These are phyloP conservation scores for Phalanger gymnotis DNA, from an alignment of 2,797 vertebrate species.

Conservation along the genomic window DNA sequence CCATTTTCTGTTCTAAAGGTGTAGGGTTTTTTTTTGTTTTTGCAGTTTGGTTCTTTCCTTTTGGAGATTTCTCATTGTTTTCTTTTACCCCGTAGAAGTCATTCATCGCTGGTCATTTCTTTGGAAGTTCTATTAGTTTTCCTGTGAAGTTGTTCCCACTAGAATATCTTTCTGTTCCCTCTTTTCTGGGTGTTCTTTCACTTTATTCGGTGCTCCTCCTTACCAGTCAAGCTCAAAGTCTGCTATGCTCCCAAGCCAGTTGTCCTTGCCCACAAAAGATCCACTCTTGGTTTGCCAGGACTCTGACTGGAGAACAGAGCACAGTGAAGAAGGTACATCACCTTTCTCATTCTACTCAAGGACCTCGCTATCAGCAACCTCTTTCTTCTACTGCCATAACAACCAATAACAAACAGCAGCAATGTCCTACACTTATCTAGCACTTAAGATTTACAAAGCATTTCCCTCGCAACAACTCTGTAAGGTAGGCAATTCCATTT, in stretches of 20 bases:
- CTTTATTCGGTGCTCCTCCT: neutral
- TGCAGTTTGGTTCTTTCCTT: neutral
- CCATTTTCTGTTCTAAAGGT: neutral
- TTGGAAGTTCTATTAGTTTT: neutral
- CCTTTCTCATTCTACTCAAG: slow-evolving; percentile 23
- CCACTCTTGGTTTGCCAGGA: neutral
- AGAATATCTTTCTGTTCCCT: neutral
- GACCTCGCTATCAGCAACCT: slow-evolving; percentile 37
- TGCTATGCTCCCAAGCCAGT: neutral
- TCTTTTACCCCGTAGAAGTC: neutral
- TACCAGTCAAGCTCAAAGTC: neutral
- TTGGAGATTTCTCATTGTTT: neutral
- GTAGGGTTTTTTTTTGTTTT: neutral
- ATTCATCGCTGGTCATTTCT: neutral
- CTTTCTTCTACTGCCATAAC: slow-evolving; percentile 12
- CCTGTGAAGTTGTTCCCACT: neutral
- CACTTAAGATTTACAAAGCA: neutral
- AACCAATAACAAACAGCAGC: neutral
- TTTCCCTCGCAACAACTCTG: neutral
- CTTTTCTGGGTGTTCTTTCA: neutral
- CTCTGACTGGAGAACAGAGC: neutral
- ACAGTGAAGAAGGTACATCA: neutral
- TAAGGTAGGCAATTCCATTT: neutral
- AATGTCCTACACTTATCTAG: neutral
- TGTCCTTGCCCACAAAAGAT: neutral